Conservation (phyloP, 2,797 vertebrate species). For the Furcifer pardalis region DNA sequence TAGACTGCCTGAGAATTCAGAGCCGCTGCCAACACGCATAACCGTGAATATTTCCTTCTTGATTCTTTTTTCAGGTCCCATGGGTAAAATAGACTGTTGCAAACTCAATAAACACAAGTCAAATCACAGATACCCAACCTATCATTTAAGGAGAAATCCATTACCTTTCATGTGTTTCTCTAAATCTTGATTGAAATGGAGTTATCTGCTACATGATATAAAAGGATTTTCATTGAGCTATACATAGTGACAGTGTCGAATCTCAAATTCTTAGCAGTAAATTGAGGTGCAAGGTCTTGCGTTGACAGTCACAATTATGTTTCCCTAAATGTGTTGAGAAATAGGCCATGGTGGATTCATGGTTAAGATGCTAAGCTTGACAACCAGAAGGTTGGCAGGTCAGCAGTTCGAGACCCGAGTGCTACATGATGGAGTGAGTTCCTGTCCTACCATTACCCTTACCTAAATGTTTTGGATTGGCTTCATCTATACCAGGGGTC, state of each 20-base stretch:
- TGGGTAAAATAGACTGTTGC: constrained; percentile 55
- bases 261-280: neutral
- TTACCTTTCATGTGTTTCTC: constrained; percentile 27
- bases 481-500: too few species aligned
- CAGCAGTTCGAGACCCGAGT: too few species aligned
- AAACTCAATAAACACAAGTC: constrained; percentile 52
- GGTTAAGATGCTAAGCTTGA: too few species aligned
- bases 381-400: too few species aligned
- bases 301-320: neutral
- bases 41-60: constrained; percentile 65
- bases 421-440: too few species aligned
- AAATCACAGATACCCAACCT: constrained; percentile 35
- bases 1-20: constrained; percentile 49
- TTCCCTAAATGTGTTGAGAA: neutral
- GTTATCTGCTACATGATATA: neutral
- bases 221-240: neutral
- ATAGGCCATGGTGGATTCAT: too few species aligned
- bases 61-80: constrained; percentile 62
- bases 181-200: constrained; percentile 1
- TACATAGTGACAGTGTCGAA: neutral
- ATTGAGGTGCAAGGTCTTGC: neutral
- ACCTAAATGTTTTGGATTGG: too few species aligned
- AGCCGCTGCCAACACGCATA: constrained; percentile 59
- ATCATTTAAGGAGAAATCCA: constrained; percentile 36
- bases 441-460: too few species aligned